These are phyloP conservation scores for Alethe castanea DNA, from an alignment of 2,113 vertebrate genomes.

Conservation along the genomic window DNA sequence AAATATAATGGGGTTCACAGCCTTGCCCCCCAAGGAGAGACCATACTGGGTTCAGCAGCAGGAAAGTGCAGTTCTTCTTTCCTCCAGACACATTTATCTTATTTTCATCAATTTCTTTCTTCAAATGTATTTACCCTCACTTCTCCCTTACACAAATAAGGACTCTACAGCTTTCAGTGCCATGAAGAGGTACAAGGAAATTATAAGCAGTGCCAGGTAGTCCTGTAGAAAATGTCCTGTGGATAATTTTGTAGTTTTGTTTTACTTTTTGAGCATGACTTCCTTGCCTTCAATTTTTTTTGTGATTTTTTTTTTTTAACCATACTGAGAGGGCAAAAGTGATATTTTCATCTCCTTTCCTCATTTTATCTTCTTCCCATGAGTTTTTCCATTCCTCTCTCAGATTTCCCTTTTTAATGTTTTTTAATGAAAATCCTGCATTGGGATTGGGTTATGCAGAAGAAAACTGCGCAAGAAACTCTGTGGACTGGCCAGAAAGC, in stretches of 20 bases:
- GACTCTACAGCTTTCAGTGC: background rate
- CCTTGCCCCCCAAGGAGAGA: background rate
- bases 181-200: background rate
- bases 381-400: background rate
- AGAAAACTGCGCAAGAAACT: background rate
- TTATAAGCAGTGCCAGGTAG: background rate
- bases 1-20: background rate
- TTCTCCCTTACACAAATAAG: background rate
- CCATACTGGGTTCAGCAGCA: background rate
- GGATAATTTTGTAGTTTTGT: background rate
- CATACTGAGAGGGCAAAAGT: background rate
- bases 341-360: background rate
- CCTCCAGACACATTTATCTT: background rate
- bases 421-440: background rate
- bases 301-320: background rate
- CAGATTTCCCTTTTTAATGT: background rate
- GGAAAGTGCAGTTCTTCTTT: background rate
- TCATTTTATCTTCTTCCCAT: background rate
- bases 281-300: background rate
- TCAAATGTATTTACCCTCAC: background rate
- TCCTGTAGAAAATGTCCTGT: background rate
- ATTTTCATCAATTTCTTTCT: background rate
- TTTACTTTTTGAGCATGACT: background rate
- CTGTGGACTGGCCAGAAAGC: background rate
- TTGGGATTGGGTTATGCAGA: background rate